These are phyloP conservation scores for Stenichneumon culpator DNA, from an alignment of 2,888 invertebrate genomes.

Conservation along the genomic window DNA sequence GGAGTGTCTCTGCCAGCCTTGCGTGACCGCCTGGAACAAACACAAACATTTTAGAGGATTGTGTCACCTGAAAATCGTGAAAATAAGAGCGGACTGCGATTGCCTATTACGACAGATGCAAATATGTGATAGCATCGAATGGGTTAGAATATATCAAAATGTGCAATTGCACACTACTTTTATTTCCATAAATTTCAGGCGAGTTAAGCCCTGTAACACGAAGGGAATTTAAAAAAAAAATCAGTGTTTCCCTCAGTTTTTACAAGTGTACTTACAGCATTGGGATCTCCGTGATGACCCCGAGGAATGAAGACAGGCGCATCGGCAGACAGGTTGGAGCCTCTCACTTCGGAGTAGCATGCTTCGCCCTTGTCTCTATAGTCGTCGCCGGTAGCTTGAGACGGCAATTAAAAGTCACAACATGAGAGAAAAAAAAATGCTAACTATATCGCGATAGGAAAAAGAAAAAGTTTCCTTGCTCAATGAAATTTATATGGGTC, in stretches of 20 bases:
- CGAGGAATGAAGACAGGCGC: conserved; percentile 82
- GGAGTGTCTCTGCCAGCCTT: conserved; percentile 70
- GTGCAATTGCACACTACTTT: background rate
- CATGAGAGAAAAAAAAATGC: conserved; percentile 19
- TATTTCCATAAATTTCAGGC: background rate
- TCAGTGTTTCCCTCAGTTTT: conserved; percentile 23
- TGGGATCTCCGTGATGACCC: conserved; percentile 55
- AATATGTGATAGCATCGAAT: background rate
- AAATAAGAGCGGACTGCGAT: background rate
- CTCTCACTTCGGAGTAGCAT: conserved; percentile 65
- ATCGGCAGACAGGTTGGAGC: conserved; percentile 77
- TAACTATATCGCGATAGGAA: background rate
- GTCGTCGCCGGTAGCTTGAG: conserved; percentile 4
- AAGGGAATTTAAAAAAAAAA: conserved; percentile 1
- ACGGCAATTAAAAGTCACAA: conserved; percentile 32
- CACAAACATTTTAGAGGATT: background rate
- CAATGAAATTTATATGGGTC: conserved; percentile 32
- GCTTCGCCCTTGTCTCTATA: conserved; percentile 52
- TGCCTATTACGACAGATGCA: background rate
- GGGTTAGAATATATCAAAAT: background rate
- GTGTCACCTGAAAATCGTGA: background rate
- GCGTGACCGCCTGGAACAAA: conserved; percentile 5
- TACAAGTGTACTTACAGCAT: conserved; percentile 25
- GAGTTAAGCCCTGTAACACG: background rate
- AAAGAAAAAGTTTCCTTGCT: conserved; percentile 14